These are phyloP conservation scores for Melanerpes aurifrons DNA, from an alignment of 2,113 vertebrate genomes.

Conservation along the genomic window DNA sequence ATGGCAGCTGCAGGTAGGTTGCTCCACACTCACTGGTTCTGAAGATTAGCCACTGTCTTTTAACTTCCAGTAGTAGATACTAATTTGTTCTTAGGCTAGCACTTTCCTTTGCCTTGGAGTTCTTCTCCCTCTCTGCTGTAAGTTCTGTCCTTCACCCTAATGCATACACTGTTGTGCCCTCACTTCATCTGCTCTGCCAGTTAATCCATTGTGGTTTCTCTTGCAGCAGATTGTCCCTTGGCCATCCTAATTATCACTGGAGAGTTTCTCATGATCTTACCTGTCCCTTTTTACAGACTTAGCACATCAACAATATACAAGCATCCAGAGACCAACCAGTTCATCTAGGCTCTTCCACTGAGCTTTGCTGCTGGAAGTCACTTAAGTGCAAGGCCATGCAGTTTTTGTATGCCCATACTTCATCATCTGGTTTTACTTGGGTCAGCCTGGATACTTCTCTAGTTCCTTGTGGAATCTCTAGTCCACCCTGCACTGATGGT, in stretches of 20 bases:
- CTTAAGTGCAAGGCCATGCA: neutral
- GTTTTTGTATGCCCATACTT: neutral
- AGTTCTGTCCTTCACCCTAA: neutral
- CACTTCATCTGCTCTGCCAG: neutral
- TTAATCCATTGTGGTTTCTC: neutral
- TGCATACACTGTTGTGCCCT: neutral
- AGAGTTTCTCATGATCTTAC: neutral
- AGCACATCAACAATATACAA: neutral
- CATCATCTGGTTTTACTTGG: neutral
- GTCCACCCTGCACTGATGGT: neutral
- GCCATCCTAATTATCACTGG: neutral
- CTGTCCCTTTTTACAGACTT: neutral
- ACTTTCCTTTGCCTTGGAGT: neutral
- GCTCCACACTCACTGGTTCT: neutral
- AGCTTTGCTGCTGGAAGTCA: neutral
- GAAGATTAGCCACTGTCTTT: neutral
- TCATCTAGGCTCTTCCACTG: neutral
- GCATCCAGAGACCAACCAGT: neutral
- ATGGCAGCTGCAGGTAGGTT: neutral
- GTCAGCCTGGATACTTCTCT: neutral
- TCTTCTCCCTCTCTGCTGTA: fast-evolving
- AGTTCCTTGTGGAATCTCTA: neutral
- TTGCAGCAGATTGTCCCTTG: neutral
- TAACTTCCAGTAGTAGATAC: neutral
- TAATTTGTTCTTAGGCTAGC: neutral